phyloP scores from a whole-genome alignment of 2,888 invertebrate species.

The Minunthozetes semirufus region DNA sequence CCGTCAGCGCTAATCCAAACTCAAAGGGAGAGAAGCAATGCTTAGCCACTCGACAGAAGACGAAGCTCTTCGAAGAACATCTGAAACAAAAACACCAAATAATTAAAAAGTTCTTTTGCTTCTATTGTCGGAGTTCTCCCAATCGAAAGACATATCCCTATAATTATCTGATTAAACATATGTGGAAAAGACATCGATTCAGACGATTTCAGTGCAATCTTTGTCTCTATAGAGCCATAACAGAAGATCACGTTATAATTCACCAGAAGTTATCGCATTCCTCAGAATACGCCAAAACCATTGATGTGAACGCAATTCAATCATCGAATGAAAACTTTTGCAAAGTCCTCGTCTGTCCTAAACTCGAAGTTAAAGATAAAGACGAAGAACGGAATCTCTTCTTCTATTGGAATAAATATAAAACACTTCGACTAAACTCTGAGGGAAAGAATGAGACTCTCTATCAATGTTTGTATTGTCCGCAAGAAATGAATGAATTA shows the following conservation, averaged over 20 bases:
- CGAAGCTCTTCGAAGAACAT: neutral
- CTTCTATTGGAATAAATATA: neutral
- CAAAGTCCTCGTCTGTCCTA: neutral
- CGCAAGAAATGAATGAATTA: neutral
- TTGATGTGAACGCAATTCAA: neutral
- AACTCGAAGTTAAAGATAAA: too few relatives aligned
- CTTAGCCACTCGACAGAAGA: neutral
- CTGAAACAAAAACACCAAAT: neutral
- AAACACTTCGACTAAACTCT: neutral
- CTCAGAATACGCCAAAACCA: neutral
- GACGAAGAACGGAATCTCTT: neutral
- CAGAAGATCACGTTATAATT: constrained; percentile 11
- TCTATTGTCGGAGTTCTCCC: neutral
- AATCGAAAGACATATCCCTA: neutral
- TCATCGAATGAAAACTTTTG: neutral
- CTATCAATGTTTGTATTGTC: constrained; percentile 3
- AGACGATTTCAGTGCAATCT: constrained; percentile 31
- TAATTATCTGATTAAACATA: constrained; percentile 24
- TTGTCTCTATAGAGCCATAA: constrained; percentile 30
- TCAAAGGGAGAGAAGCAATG: neutral
- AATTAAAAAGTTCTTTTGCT: neutral
- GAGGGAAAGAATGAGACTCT: neutral
- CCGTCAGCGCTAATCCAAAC: too few relatives aligned
- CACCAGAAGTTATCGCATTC: neutral
- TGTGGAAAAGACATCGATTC: constrained; percentile 6